Base-by-base conservation (phyloP, 2,888 invertebrate species). In the Muschampia plurimacula region DNA sequence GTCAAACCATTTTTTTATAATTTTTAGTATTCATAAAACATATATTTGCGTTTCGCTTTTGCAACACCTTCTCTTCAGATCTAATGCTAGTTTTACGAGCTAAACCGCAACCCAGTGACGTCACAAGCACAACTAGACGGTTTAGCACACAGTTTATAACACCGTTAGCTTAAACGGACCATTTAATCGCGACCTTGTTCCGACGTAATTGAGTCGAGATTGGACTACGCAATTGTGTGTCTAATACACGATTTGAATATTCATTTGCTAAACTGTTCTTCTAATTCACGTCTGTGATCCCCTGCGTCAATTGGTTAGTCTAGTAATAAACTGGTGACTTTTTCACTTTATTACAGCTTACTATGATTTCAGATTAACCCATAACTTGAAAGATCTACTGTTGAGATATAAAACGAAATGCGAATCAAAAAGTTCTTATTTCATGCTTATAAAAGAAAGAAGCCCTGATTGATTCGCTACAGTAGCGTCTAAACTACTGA, bases 231-330 rank as follows among this genome's bases (percentile, higher is more conserved):
- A 64, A 65, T 59, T 5, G n/a, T 32, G 44, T 41, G 55, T 55
- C 55, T 57, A 46, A n/a, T 44, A 59, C 70, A 46, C 70, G 70
- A 65, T 64, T 70, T 70, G 55, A 70, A 70, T 70, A 70, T 70
- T 70, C 70, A 70, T 70, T 10, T 44, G 52, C 12, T 57, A 46
- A 49, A 70, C 70, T 65, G 70, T 70, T 65, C 70, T 59, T 70
- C 70, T 70, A 65, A 70, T 70, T 70, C 65, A 36, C 70, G 55
- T 64, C 57, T 36, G 64, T 65, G 57, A 65, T 65, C 64, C 69
- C 57, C 46, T 65, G 65, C 46, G 64, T 65, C 41, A 41, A 46
- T 63, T 57, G 64, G 55, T 28, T 28, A 15, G 65, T 57, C 39
- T 32, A 32, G 63, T 55, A 13, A n/a, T 65, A 55, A 55, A 65